A percentile compares a stretch with the other conserved stretches of the same genome.
Conservation (phyloP, 2,113 vertebrate genomes). For the Macrotis lagotis region DNA sequence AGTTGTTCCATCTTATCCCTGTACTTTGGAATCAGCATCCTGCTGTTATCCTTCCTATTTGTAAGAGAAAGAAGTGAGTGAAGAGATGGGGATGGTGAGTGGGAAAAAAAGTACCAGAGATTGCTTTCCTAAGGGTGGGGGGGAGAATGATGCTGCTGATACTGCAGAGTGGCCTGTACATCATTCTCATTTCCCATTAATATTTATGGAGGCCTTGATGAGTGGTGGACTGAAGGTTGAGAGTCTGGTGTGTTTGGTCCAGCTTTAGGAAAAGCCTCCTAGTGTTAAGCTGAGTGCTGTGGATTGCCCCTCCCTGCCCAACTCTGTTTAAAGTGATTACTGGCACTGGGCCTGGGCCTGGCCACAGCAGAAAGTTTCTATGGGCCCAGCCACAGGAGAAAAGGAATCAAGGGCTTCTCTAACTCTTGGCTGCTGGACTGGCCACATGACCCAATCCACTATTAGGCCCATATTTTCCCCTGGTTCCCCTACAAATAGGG, state of each 20-base stretch:
- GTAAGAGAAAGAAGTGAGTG: background rate
- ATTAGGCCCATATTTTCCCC: background rate
- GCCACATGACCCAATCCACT: background rate
- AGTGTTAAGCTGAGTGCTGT: background rate
- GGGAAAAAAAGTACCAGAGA: background rate
- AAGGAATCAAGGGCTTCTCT: background rate
- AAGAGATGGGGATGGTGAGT: background rate
- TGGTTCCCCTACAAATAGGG: background rate
- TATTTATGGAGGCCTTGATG: background rate
- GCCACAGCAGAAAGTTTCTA: background rate
- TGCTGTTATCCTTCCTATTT: background rate
- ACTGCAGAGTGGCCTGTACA: background rate
- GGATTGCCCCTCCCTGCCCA: background rate
- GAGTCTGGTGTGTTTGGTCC: background rate
- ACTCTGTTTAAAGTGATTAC: slow-evolving; percentile 43
- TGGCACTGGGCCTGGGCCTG: background rate
- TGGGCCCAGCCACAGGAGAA: background rate
- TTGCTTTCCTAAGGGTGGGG: background rate
- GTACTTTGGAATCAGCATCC: background rate
- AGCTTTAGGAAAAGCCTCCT: slow-evolving; percentile 4
- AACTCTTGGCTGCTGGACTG: background rate
- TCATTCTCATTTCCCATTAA: background rate
- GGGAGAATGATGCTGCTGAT: background rate
- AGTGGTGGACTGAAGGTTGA: background rate
- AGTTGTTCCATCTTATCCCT: background rate